Evolutionary conservation across 2,888 invertebrate species (phyloP).

Genomic region (Parapristionchus giblindavisi): DNA sequence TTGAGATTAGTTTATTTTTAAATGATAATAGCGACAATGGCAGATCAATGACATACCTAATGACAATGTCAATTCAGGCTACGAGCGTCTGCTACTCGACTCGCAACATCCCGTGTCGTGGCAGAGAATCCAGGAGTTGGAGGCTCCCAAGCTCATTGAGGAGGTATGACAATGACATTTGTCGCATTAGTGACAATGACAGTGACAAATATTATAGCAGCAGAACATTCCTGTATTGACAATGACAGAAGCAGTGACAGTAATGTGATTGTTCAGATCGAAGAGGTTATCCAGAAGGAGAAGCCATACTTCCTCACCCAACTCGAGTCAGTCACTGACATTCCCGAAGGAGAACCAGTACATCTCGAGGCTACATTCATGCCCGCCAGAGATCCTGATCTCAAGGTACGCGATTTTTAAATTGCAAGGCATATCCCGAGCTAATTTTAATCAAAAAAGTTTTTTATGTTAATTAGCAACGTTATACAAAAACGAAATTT

Average conservation of each 20-base stretch:
- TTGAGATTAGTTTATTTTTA: neutral
- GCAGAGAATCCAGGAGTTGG: conserved; percentile 80
- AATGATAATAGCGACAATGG: neutral
- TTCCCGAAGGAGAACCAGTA: conserved; percentile 87
- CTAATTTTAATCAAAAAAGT: neutral
- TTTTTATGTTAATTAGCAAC: no score
- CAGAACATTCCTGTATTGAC: neutral
- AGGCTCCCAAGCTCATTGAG: conserved; percentile 56
- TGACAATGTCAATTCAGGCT: conserved; percentile 48
- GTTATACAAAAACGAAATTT: no score
- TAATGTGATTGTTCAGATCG: conserved; percentile 76
- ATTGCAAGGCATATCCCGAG: neutral
- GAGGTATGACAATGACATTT: conserved; percentile 2
- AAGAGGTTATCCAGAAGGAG: conserved; percentile 71
- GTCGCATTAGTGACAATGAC: neutral
- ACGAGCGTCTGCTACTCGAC: conserved; percentile 73
- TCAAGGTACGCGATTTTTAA: conserved; percentile 70
- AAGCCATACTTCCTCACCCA: conserved; percentile 79
- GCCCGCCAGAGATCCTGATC: conserved; percentile 88
- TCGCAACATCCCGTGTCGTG: conserved; percentile 93
- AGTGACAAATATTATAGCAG: no score
- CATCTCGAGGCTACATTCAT: conserved; percentile 96
- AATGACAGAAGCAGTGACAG: neutral
- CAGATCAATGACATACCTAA: neutral
- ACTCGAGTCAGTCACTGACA: conserved; percentile 85